phyloP scores from a whole-genome alignment of 2,797 vertebrate genomes.

The Platalea minor region DNA sequence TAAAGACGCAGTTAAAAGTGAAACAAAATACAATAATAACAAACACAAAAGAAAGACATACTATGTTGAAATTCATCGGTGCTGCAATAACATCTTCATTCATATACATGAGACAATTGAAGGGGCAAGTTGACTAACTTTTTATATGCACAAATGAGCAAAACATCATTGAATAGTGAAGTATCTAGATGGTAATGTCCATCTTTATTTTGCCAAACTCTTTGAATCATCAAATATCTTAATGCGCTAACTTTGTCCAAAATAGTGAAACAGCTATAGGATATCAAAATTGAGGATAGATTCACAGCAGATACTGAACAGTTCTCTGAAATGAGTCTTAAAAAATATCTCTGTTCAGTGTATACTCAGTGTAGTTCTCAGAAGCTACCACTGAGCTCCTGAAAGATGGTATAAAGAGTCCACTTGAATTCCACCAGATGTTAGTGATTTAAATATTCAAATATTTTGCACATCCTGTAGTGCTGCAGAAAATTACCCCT shows the following conservation, averaged over 20 bases:
- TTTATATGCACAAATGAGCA: not conserved
- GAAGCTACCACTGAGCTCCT: not conserved
- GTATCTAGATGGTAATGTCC: not conserved
- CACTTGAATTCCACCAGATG: constrained; percentile 11
- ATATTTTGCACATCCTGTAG: not conserved
- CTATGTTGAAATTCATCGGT: not conserved
- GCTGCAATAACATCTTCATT: not conserved
- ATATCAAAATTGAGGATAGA: not conserved
- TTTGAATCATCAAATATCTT: not conserved
- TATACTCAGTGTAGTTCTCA: not conserved
- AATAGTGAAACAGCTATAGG: not conserved
- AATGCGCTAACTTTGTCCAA: not conserved
- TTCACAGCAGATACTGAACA: not conserved
- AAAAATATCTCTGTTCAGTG: not conserved
- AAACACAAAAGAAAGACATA: not conserved
- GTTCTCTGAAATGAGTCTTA: not conserved
- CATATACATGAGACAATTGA: not conserved
- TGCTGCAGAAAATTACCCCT: not conserved
- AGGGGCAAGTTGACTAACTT: not conserved
- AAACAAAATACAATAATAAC: not conserved
- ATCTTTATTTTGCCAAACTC: not conserved
- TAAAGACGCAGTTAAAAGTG: not conserved
- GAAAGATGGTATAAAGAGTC: not conserved
- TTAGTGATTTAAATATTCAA: constrained; percentile 28
- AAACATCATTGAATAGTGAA: not conserved